phyloP scores from a whole-genome alignment of 2,113 vertebrate genomes.

The Leiothrix lutea region DNA sequence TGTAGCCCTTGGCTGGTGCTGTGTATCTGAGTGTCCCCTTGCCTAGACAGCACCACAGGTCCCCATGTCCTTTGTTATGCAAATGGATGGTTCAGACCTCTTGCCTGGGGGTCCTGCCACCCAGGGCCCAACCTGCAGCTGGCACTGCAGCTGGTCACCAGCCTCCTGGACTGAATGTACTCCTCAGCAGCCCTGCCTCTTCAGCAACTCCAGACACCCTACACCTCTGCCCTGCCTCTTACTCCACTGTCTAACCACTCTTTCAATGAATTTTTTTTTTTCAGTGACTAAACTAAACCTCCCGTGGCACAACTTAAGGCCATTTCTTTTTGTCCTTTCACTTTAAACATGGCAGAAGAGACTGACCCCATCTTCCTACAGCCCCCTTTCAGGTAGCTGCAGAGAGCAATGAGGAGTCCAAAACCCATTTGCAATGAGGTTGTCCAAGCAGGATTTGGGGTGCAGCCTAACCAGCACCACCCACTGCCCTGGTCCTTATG shows the following conservation, averaged over 20 bases:
- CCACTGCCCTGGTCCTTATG: neutral
- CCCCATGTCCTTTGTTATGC: neutral
- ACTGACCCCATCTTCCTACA: neutral
- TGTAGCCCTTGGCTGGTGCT: neutral
- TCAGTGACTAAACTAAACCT: neutral
- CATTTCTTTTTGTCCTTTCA: neutral
- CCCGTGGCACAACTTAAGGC: accelerated
- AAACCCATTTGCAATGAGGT: neutral
- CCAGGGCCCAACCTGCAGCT: neutral
- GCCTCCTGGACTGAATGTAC: accelerated
- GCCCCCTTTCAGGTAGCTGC: neutral
- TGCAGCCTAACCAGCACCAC: neutral
- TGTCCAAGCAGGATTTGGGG: neutral
- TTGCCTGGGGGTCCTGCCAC: neutral
- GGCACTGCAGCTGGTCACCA: neutral
- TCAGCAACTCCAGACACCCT: neutral
- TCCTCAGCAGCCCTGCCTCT: neutral
- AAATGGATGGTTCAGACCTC: accelerated
- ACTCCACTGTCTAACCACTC: neutral
- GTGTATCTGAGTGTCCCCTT: neutral
- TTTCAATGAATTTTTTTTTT: neutral
- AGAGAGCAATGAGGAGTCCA: neutral
- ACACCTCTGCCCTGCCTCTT: too few relatives aligned
- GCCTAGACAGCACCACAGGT: too few relatives aligned
- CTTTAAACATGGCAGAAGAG: neutral